These are phyloP conservation scores for Anabas testudineus DNA, from an alignment of 2,797 vertebrate genomes.

Conservation along the genomic window DNA sequence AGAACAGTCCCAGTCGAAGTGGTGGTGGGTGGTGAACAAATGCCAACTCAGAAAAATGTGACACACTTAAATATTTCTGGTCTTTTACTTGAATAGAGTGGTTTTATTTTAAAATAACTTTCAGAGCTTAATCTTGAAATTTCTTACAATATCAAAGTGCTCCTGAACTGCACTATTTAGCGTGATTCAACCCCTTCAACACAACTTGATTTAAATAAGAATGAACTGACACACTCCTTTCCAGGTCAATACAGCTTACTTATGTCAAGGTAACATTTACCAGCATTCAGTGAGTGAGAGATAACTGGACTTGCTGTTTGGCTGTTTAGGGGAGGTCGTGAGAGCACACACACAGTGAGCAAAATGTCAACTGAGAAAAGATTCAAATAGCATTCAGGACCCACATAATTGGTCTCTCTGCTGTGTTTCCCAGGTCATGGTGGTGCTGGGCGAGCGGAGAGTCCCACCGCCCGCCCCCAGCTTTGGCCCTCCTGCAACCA, in stretches of 20 bases:
- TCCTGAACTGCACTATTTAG: too few relatives aligned
- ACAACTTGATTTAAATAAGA: too few relatives aligned
- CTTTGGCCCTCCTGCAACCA: slow-evolving; percentile 22
- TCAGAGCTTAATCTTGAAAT: not conserved
- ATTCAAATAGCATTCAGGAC: slow-evolving; percentile 17
- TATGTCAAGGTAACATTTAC: too few relatives aligned
- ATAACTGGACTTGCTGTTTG: too few relatives aligned
- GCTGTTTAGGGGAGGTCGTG: slow-evolving; percentile 2
- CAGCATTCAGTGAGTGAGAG: too few relatives aligned
- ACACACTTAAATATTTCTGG: not conserved
- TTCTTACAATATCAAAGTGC: too few relatives aligned
- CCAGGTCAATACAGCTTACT: too few relatives aligned
- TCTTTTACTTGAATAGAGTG: not conserved
- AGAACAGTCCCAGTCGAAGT: not conserved
- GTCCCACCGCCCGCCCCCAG: not conserved
- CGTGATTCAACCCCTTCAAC: too few relatives aligned
- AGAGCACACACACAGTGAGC: slow-evolving; percentile 40
- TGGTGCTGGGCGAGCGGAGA: slow-evolving; percentile 33
- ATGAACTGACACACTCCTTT: too few relatives aligned
- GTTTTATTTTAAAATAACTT: not conserved
- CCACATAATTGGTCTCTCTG: slow-evolving; percentile 8
- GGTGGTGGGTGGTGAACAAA: slow-evolving; percentile 5
- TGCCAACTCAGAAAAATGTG: not conserved
- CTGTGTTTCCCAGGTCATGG: slow-evolving; percentile 24
- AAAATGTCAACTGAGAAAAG: not conserved